A percentile compares a stretch with the other conserved stretches of the same genome.
phyloP scores from a whole-genome alignment of 2,888 invertebrate species.

The Lochmaea capreae region DNA sequence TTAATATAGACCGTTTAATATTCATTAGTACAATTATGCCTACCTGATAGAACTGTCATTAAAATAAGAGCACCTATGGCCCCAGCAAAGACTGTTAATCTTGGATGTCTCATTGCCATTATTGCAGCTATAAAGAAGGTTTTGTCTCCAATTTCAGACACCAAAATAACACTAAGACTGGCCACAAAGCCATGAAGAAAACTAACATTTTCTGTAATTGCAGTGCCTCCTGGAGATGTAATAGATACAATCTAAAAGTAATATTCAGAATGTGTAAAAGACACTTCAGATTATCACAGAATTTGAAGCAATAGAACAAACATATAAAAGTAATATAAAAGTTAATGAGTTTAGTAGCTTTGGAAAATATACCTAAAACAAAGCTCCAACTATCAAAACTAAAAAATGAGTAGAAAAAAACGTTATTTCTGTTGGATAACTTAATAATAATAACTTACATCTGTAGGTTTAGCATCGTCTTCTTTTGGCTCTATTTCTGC shows the following conservation, averaged over 20 bases:
- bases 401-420: too few relatives aligned
- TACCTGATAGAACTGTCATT: slow-evolving; percentile 94
- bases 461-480: slow-evolving; percentile 43
- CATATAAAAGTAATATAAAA: too few relatives aligned
- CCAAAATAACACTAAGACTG: slow-evolving; percentile 94
- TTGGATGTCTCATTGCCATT: slow-evolving; percentile 98
- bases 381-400: too few relatives aligned
- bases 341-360: too few relatives aligned
- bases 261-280: background rate
- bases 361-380: too few relatives aligned
- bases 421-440: too few relatives aligned
- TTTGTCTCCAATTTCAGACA: slow-evolving; percentile 98
- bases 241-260: slow-evolving; percentile 26
- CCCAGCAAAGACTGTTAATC: slow-evolving; percentile 91
- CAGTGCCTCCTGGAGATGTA: slow-evolving; percentile 32
- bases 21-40: background rate
- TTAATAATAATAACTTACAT: slow-evolving; percentile 35
- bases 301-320: too few relatives aligned
- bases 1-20: too few relatives aligned
- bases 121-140: slow-evolving; percentile 99
- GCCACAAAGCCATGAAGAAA: slow-evolving; percentile 96
- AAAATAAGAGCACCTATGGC: slow-evolving; percentile 91
- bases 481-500: slow-evolving; percentile 43
- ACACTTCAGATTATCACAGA: background rate
- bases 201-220: slow-evolving; percentile 69